phyloP scores from a whole-genome alignment of 2,113 vertebrate species.

The Orycteropus afer region DNA sequence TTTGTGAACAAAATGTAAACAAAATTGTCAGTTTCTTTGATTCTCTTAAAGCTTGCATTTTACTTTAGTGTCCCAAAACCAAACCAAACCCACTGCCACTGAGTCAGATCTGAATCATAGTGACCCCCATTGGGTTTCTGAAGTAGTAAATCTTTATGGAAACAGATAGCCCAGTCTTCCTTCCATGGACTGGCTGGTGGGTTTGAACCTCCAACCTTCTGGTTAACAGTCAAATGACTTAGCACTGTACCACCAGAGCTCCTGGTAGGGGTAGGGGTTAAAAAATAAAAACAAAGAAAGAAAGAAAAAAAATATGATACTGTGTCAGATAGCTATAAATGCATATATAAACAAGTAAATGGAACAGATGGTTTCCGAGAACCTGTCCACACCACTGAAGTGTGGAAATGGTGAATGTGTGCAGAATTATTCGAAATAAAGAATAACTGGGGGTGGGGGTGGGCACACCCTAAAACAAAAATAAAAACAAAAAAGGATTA shows the following conservation, averaged over 20 bases:
- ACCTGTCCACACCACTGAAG: too few relatives aligned
- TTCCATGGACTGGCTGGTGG: too few relatives aligned
- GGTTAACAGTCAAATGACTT: too few relatives aligned
- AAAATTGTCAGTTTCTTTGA: not conserved
- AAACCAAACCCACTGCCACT: too few relatives aligned
- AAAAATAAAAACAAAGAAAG: not conserved
- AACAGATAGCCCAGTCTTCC: too few relatives aligned
- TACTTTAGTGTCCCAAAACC: too few relatives aligned
- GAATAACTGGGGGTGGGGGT: not conserved
- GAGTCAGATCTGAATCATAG: too few relatives aligned
- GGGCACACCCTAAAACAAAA: not conserved
- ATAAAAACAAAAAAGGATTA: not conserved
- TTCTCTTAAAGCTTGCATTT: not conserved
- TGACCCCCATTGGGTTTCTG: too few relatives aligned
- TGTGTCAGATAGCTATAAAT: not conserved
- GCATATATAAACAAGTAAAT: not conserved
- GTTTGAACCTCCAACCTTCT: too few relatives aligned
- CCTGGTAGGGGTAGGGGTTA: not conserved
- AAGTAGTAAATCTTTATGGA: too few relatives aligned
- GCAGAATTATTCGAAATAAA: not conserved
- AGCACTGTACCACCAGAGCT: too few relatives aligned
- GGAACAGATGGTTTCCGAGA: not conserved
- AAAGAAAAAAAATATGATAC: not conserved
- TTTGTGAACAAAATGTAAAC: not conserved
- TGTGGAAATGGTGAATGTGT: too few relatives aligned